These are phyloP conservation scores for Xanthorhoe designata DNA, from an alignment of 2,888 invertebrate genomes.

Conservation along the genomic window DNA sequence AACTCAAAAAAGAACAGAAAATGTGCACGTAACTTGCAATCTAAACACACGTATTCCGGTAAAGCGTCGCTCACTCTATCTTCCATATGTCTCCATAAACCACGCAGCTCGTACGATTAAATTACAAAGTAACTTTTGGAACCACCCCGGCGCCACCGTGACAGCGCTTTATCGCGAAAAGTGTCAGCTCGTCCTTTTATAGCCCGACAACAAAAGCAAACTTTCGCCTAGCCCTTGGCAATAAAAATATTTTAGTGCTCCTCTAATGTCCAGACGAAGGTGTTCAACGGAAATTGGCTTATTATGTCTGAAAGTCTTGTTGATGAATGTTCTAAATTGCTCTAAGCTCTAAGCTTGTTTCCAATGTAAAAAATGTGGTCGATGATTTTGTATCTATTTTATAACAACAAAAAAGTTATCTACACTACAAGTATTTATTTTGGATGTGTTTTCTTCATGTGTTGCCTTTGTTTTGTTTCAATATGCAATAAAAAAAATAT, in stretches of 20 bases:
- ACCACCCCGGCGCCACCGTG: slow-evolving; percentile 56
- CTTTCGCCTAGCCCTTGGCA: slow-evolving; percentile 73
- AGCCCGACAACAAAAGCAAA: slow-evolving; percentile 73
- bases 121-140: slow-evolving; percentile 65
- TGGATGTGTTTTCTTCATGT: not conserved
- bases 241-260: slow-evolving; percentile 70
- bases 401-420: not conserved
- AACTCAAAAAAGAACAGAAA: not conserved
- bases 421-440: not conserved
- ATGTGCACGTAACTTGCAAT: not conserved
- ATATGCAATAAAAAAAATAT: not conserved
- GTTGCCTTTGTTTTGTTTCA: not conserved
- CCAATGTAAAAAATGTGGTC: not conserved
- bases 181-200: slow-evolving; percentile 76
- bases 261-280: slow-evolving; percentile 36
- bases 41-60: slow-evolving; percentile 2
- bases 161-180: slow-evolving; percentile 77
- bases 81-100: slow-evolving; percentile 36
- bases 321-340: not conserved
- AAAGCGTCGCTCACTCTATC: slow-evolving; percentile 23
- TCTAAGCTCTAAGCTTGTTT: not conserved
- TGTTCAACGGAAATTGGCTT: slow-evolving; percentile 19
- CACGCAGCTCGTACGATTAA: slow-evolving; percentile 54
- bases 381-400: not conserved
- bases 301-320: slow-evolving; percentile 8